Percentiles rank a stretch among this genome's conserved stretches.
Conservation (phyloP, 2,797 vertebrate genomes). For the Dendrocincla fuliginosa region DNA sequence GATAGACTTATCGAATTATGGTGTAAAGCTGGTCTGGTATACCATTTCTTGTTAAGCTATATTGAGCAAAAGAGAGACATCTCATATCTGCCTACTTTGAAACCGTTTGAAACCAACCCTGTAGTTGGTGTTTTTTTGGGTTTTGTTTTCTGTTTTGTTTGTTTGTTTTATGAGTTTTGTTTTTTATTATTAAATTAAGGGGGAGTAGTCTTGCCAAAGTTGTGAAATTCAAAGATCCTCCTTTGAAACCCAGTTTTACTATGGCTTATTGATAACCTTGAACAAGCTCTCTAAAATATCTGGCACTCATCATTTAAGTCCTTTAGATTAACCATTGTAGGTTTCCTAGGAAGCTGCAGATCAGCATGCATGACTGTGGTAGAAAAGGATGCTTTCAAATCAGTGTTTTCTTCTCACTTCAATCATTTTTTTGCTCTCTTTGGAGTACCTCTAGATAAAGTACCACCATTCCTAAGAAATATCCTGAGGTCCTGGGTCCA, state of each 20-base stretch:
- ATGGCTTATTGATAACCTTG: background rate
- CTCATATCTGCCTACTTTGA: background rate
- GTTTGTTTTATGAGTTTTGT: background rate
- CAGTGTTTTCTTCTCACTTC: background rate
- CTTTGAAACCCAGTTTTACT: background rate
- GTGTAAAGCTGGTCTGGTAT: background rate
- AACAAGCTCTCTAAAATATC: background rate
- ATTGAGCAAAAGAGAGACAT: background rate
- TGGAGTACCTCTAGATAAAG: background rate
- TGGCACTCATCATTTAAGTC: background rate
- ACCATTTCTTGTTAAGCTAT: background rate
- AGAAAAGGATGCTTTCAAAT: background rate
- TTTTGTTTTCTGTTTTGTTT: background rate
- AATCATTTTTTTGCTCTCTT: background rate
- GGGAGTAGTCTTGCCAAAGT: background rate
- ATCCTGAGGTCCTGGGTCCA: background rate
- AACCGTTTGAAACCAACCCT: no score
- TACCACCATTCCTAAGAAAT: background rate
- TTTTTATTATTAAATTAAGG: background rate
- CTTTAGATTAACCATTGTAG: background rate
- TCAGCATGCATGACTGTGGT: background rate
- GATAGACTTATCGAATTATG: background rate
- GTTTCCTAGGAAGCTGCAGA: background rate
- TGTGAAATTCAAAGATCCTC: background rate
- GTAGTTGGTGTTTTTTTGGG: background rate